Evolutionary conservation across 1,140 invertebrate genomes (phyloP).

Genomic region (Heterodera schachtii): DNA sequence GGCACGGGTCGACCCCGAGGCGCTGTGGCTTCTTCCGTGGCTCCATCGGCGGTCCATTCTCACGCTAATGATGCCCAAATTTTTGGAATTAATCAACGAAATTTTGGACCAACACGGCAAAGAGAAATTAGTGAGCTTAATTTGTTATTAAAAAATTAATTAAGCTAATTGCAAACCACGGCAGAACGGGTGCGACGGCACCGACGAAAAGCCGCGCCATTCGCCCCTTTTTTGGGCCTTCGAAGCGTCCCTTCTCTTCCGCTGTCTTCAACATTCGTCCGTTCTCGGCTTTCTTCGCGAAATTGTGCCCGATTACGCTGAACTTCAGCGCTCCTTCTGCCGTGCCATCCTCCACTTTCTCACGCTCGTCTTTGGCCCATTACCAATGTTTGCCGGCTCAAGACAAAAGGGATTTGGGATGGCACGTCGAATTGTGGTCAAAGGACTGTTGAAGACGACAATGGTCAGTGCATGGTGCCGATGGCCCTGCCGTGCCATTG

Average conservation of each 20-base stretch:
- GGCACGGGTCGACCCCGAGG: slow-evolving; percentile 13
- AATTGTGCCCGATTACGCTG: neutral
- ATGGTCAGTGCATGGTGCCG: neutral
- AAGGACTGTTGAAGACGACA: slow-evolving; percentile 19
- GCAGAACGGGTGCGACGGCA: neutral
- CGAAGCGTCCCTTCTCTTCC: slow-evolving; percentile 10
- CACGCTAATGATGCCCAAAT: slow-evolving; percentile 5
- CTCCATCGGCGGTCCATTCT: slow-evolving; percentile 5
- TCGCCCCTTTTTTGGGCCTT: slow-evolving; percentile 3
- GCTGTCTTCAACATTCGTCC: neutral
- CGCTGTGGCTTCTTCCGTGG: slow-evolving; percentile 25
- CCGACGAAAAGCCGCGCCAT: neutral
- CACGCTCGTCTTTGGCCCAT: neutral
- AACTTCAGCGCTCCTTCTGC: slow-evolving; percentile 16
- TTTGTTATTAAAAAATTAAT: too few species aligned
- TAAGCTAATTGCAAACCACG: too few species aligned
- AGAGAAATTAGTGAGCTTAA: too few species aligned
- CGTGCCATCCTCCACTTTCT: slow-evolving; percentile 20
- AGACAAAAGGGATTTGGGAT: neutral
- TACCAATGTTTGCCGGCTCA: too few species aligned
- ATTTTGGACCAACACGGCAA: slow-evolving; percentile 7
- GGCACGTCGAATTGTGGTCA: slow-evolving; percentile 3
- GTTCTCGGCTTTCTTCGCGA: slow-evolving; percentile 8
- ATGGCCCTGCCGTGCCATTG: neutral
- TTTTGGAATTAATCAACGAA: slow-evolving; percentile 16